Conservation (phyloP, 1,140 invertebrate species). For the Nixonia krombeini region DNA sequence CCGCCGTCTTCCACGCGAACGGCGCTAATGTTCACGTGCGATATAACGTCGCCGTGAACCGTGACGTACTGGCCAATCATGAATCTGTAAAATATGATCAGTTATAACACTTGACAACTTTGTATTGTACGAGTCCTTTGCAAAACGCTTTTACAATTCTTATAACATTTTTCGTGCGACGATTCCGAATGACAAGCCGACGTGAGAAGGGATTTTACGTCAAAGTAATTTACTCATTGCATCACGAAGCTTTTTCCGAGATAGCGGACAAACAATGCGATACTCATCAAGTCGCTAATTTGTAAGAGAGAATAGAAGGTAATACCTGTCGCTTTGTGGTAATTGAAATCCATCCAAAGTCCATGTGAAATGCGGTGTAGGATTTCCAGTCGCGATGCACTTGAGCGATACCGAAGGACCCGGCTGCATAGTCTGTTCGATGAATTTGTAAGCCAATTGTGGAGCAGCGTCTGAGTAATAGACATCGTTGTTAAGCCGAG, state of each 20-base stretch:
- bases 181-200: too few species aligned
- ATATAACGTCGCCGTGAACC: conserved; percentile 92
- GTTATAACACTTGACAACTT: too few species aligned
- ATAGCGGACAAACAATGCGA: conserved; percentile 28
- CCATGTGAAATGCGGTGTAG: conserved; percentile 89
- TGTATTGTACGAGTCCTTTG: too few species aligned
- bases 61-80: conserved; percentile 93
- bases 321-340: conserved; percentile 76
- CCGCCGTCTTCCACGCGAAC: conserved; percentile 92
- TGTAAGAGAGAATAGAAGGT: conserved; percentile 22
- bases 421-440: conserved; percentile 89
- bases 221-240: conserved; percentile 25
- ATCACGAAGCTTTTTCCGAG: too few species aligned
- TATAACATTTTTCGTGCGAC: too few species aligned
- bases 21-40: conserved; percentile 93
- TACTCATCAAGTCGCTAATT: too few species aligned
- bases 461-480: conserved; percentile 81
- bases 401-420: conserved; percentile 90
- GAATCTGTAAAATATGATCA: conserved; percentile 78
- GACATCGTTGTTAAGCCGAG: conserved; percentile 32
- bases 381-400: conserved; percentile 92
- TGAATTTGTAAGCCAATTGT: conserved; percentile 89
- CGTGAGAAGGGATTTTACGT: too few species aligned
- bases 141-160: too few species aligned
- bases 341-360: conserved; percentile 89